phyloP scores from a whole-genome alignment of 2,888 invertebrate genomes.

The Calameuta pallipes region DNA sequence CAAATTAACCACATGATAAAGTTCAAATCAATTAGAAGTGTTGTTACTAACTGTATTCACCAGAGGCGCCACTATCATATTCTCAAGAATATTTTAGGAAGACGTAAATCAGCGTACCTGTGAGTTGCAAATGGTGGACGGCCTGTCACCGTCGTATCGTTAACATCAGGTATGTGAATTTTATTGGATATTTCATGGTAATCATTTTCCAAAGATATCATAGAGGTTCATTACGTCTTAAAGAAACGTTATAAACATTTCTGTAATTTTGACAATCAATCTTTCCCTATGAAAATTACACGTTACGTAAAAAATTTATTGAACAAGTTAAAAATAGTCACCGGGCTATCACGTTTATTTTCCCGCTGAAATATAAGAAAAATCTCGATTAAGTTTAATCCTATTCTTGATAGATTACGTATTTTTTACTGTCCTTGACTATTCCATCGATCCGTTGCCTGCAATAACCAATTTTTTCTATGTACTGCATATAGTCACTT shows the following conservation, averaged over 20 bases:
- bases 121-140: constrained; percentile 63
- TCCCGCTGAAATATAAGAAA: neutral
- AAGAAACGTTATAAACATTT: neutral
- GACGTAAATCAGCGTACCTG: constrained; percentile 43
- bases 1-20: neutral
- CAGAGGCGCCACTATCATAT: constrained; percentile 9
- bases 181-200: neutral
- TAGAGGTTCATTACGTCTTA: neutral
- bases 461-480: constrained; percentile 33
- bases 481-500: constrained; percentile 14
- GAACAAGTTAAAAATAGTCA: constrained; percentile 53
- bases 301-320: constrained; percentile 54
- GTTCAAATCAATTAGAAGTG: neutral
- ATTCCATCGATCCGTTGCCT: neutral
- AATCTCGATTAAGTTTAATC: neutral
- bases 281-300: neutral
- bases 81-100: constrained; percentile 30
- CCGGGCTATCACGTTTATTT: constrained; percentile 7
- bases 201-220: neutral
- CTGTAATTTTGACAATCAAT: neutral
- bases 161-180: constrained; percentile 60
- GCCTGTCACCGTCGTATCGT: constrained; percentile 59
- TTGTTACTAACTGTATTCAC: neutral
- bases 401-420: neutral
- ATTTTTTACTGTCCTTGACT: neutral